A percentile compares a stretch with the other conserved stretches of the same genome.
These are phyloP conservation scores for Callyntrura guangdongensis DNA, from an alignment of 2,888 invertebrate genomes.

Conservation along the genomic window DNA sequence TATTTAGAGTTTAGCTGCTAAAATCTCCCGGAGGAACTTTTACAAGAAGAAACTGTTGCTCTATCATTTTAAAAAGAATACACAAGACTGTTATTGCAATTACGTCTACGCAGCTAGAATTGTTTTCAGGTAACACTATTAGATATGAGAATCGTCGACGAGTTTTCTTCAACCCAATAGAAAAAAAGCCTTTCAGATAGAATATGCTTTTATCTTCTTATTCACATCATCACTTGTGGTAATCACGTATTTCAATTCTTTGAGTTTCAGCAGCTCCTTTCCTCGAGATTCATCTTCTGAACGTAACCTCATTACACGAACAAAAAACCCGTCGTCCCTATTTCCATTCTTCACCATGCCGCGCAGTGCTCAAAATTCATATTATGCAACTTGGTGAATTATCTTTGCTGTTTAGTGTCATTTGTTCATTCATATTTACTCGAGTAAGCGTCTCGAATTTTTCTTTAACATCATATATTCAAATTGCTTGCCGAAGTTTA, in stretches of 20 bases:
- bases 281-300: neutral
- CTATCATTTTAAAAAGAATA: conserved; percentile 55
- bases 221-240: conserved; percentile 51
- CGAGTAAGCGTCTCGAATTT: no score
- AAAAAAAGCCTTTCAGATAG: neutral
- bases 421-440: no score
- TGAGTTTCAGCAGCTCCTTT: conserved; percentile 23
- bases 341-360: neutral
- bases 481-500: no score
- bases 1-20: conserved; percentile 64
- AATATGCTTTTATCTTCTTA: conserved; percentile 13
- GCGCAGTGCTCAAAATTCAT: no score
- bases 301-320: neutral
- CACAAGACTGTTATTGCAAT: conserved; percentile 29
- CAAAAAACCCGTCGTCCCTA: neutral
- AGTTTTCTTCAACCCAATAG: conserved; percentile 6
- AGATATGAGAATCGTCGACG: conserved; percentile 38
- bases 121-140: conserved; percentile 29
- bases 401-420: no score
- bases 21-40: neutral
- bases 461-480: no score
- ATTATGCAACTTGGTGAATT: no score
- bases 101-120: conserved; percentile 27
- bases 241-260: conserved; percentile 67
- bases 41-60: neutral